These are phyloP conservation scores for Cheilosia vernalis DNA, from an alignment of 2,888 invertebrate genomes.

Conservation along the genomic window DNA sequence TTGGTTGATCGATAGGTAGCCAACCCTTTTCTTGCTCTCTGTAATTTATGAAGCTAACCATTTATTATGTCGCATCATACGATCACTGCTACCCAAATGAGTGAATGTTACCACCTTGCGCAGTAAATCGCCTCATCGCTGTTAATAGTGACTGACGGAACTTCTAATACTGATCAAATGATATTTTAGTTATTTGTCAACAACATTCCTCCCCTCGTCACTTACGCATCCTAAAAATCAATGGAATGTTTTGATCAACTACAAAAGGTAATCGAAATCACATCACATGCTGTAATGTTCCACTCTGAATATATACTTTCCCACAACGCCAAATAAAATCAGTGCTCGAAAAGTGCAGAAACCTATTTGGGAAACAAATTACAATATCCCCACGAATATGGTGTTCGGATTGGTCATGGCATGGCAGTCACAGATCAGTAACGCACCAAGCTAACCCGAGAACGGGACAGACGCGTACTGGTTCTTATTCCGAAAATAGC, in stretches of 20 bases:
- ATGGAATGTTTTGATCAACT: slow-evolving; percentile 12
- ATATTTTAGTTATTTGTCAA: slow-evolving; percentile 11
- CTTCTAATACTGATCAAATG: slow-evolving; percentile 22
- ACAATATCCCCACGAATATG: slow-evolving; percentile 17
- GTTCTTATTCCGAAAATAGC: slow-evolving; percentile 2
- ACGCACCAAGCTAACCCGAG: slow-evolving; percentile 2
- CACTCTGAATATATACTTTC: slow-evolving; percentile 5
- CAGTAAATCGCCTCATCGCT: background rate
- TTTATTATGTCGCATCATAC: too few species aligned
- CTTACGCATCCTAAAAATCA: slow-evolving; percentile 3
- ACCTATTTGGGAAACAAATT: slow-evolving; percentile 5
- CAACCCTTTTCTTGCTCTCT: too few species aligned
- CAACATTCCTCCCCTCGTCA: background rate
- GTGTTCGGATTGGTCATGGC: slow-evolving; percentile 34
- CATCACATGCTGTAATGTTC: too few species aligned
- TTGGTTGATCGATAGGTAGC: too few species aligned
- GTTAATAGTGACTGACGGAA: slow-evolving; percentile 11
- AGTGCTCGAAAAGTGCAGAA: slow-evolving; percentile 29
- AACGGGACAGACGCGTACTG: background rate
- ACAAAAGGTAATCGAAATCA: background rate
- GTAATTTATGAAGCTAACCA: too few species aligned
- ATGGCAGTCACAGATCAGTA: slow-evolving; percentile 19
- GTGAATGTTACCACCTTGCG: background rate
- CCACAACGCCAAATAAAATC: slow-evolving; percentile 1
- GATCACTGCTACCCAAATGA: too few species aligned